Base-by-base conservation (phyloP, 2,888 invertebrate genomes). In the Acronicta alni region DNA sequence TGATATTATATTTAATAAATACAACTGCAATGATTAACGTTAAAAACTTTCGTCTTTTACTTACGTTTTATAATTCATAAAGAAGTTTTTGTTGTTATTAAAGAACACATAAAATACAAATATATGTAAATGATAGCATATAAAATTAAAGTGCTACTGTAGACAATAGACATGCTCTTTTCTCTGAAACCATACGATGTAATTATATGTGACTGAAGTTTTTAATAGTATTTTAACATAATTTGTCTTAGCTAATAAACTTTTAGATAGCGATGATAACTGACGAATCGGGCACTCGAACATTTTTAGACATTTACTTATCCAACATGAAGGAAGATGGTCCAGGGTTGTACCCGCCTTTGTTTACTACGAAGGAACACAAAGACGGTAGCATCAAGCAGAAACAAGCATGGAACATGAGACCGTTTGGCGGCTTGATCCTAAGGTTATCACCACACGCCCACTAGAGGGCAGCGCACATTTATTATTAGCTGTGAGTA, bases 371-470 rank as follows among this genome's bases (percentile, higher is more conserved):
- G 20, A 55, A 66, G 55, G 51, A 70, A 61, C 52, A 52, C 61
- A 70, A 76, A 71, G 65, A 70, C 67, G 58, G n/a, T 16, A 23
- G 32, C 59, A 71, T 52, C 44, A 64, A 72, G 62, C 67, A 60
- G 56, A 72, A 67, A 67, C 66, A 75, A 53, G 53, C 58, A 43
- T 42, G 60, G 53, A 65, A 68, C 68, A 77, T 81, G 82, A 91
- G 88, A 91, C 88, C 84, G 84, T 79, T 81, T 87, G 89, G 88
- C 89, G 89, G 83, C 87, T 78, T 87, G 85, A 84, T 85, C 84
- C 67, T 45, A 63, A 79, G 91, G 91, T 90, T 92, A 92, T 91
- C 92, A 65, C 72, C 67, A 65, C 81, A 80, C 83, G 83, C 83
- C 84, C 81, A 83, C 72, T 35, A 57, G 67, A 63, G 71, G 64